A percentile compares a stretch with the other conserved stretches of the same genome.
Conservation (phyloP, 2,888 invertebrate species). For the Sialis fuliginosa region DNA sequence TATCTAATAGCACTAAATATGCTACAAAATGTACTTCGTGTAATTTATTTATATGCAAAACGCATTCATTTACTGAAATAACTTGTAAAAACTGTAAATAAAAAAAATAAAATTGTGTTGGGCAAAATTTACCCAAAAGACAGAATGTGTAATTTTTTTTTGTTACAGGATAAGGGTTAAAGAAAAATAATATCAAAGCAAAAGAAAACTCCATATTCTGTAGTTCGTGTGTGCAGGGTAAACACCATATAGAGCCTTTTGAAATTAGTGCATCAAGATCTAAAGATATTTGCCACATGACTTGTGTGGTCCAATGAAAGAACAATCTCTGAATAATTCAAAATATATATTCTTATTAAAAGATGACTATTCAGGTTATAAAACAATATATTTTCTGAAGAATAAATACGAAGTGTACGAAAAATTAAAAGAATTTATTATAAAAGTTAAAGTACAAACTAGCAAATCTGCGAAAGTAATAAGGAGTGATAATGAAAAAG, state of each 20-base stretch:
- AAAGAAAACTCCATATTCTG: slow-evolving; percentile 7
- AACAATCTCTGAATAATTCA: slow-evolving; percentile 5
- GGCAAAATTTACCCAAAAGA: too few species aligned
- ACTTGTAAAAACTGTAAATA: too few species aligned
- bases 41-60: too few species aligned
- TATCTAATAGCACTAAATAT: too few species aligned
- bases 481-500: slow-evolving; percentile 4
- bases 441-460: too few species aligned
- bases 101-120: too few species aligned
- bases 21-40: too few species aligned
- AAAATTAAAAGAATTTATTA: neutral
- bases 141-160: too few species aligned
- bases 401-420: slow-evolving; percentile 3
- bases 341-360: slow-evolving; percentile 7
- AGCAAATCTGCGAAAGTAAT: neutral
- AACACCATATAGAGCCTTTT: slow-evolving; percentile 3
- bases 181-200: slow-evolving; percentile 6
- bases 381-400: slow-evolving; percentile 6
- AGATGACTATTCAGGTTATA: slow-evolving; percentile 6
- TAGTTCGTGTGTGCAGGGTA: slow-evolving; percentile 1
- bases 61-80: too few species aligned
- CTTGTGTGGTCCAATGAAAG: slow-evolving; percentile 8
- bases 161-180: too few species aligned
- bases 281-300: slow-evolving; percentile 2
- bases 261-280: slow-evolving; percentile 1